Evolutionary conservation across 2,797 vertebrate genomes (phyloP).

Genomic region (Arvicola amphibius): DNA sequence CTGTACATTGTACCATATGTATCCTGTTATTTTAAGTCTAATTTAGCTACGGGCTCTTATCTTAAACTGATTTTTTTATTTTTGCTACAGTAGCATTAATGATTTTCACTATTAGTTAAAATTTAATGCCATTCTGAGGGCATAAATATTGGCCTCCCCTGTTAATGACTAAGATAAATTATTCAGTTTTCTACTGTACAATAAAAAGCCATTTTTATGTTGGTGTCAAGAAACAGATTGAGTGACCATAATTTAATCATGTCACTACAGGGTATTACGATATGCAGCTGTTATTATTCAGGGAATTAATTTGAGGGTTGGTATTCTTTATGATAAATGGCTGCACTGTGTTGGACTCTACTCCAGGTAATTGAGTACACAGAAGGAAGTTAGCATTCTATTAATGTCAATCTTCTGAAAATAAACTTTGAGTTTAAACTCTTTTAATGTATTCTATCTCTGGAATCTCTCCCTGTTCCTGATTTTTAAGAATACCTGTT

Average conservation of each 20-base stretch:
- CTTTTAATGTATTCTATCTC: constrained; percentile 58
- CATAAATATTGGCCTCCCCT: constrained; percentile 33
- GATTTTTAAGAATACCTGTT: constrained; percentile 55
- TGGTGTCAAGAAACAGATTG: constrained; percentile 48
- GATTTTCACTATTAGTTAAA: constrained; percentile 58
- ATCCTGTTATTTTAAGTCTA: background rate
- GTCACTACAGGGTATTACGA: constrained; percentile 13
- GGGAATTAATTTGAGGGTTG: constrained; percentile 50
- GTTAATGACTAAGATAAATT: constrained; percentile 66
- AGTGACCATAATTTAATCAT: constrained; percentile 64
- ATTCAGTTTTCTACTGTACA: constrained; percentile 43
- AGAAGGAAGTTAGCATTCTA: constrained; percentile 44
- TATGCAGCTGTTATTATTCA: constrained; percentile 48
- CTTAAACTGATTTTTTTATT: background rate
- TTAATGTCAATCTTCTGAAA: constrained; percentile 66
- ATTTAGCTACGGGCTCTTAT: background rate
- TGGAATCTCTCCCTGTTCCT: constrained; percentile 23
- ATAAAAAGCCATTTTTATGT: constrained; percentile 51
- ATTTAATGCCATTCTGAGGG: constrained; percentile 30
- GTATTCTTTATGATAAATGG: constrained; percentile 65
- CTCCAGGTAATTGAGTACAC: constrained; percentile 47
- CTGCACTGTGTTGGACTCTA: constrained; percentile 22
- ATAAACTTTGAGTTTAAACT: constrained; percentile 47
- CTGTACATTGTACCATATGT: too few relatives aligned
- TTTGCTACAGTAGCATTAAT: constrained; percentile 30